Evolutionary conservation across 2,113 vertebrate genomes (phyloP).

Genomic region (Montifringilla adamsi): DNA sequence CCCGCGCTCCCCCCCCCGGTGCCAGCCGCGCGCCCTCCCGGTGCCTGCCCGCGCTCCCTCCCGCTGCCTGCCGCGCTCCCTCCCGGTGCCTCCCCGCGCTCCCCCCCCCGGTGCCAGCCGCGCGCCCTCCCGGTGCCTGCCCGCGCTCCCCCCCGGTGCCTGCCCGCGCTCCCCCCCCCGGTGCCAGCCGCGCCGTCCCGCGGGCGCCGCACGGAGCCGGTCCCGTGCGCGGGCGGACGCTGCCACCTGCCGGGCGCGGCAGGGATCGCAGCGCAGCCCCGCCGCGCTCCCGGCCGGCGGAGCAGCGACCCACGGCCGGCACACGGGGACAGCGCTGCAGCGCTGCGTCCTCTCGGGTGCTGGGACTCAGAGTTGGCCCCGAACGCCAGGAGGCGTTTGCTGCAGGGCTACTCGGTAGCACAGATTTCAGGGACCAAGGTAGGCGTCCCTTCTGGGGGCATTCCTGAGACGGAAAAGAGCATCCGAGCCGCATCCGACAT

Average conservation of each 20-base stretch:
- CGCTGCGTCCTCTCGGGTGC: accelerated
- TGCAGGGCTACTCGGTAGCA: neutral
- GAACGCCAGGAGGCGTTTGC: accelerated
- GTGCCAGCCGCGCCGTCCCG: too few relatives aligned
- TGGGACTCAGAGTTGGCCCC: accelerated
- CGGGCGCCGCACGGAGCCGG: neutral
- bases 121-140: too few relatives aligned
- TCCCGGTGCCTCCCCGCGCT: too few relatives aligned
- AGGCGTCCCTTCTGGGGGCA: neutral
- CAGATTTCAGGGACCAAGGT: neutral
- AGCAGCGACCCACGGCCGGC: accelerated
- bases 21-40: too few relatives aligned
- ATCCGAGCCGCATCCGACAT: accelerated
- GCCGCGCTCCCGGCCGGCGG: neutral
- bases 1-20: too few relatives aligned
- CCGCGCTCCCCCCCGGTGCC: too few relatives aligned
- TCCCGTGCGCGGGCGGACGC: neutral
- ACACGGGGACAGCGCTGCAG: accelerated
- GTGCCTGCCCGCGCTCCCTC: too few relatives aligned
- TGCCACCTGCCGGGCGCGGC: neutral
- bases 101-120: too few relatives aligned
- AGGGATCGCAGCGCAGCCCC: neutral
- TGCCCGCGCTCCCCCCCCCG: too few relatives aligned
- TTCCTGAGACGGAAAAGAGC: neutral
- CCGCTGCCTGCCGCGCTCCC: too few relatives aligned